These are phyloP conservation scores for Anisognathus igniventris DNA, from an alignment of 2,797 vertebrate species.

Conservation along the genomic window DNA sequence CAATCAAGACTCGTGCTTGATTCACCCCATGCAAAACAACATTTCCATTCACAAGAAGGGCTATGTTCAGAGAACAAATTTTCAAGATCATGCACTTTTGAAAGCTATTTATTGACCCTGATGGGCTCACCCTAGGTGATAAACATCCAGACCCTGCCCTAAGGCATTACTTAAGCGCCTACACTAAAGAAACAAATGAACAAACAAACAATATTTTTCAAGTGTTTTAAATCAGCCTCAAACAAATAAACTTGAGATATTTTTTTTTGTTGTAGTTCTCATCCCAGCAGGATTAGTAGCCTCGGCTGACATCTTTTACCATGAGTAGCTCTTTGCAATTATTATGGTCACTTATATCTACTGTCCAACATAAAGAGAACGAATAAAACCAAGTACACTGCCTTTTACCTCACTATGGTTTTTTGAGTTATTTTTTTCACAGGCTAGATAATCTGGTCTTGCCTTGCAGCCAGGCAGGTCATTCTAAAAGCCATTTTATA, in stretches of 20 bases:
- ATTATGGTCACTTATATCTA: neutral
- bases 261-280: neutral
- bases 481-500: neutral
- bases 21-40: neutral
- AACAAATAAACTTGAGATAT: neutral
- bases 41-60: neutral
- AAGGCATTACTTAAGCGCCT: neutral
- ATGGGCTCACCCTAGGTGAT: neutral
- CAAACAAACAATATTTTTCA: neutral
- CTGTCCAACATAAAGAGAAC: neutral
- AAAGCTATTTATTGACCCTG: neutral
- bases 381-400: neutral
- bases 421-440: neutral
- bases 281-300: neutral
- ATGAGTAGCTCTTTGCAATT: neutral
- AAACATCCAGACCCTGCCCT: neutral
- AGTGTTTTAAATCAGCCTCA: neutral
- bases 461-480: neutral
- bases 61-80: neutral
- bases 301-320: neutral
- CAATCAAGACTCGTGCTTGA: neutral
- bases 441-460: neutral
- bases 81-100: neutral
- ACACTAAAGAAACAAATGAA: neutral
- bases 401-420: neutral